Evolutionary conservation across 2,888 invertebrate species (phyloP), one percentile per base, ranked within the genome.

Genomic region (Apamea sordens): DNA sequence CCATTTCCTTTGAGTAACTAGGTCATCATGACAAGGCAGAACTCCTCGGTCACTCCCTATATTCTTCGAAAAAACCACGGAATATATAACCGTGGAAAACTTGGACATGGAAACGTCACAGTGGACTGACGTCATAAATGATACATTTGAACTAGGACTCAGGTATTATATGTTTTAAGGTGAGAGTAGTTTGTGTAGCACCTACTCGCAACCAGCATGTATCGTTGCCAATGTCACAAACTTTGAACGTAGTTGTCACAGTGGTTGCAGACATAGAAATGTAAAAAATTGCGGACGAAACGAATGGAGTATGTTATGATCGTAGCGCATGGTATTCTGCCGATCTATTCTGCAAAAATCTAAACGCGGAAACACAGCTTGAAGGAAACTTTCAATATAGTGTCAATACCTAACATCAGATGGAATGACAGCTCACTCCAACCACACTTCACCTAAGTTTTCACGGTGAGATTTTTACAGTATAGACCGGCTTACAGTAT

Each of bases 1-100:
- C 5, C 50, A 32, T 18, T 83, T 61, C 53, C 53, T 53, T 77
- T 61, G 28, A 36, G 32, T 24, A 53, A 67, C 28, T 78, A 67
- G 84, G 81, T 83, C 80, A 77, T 53, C 1, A 71, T 81, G 78
- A 81, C 84, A 24, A 53, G 50, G 53, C 79, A 83, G 8, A 61
- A 44, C 28, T 53, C 59, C 28, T 71, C 7, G 15, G 15, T 61
- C 53, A 32, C 2, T 21, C 50, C 24, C 21, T 44, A 15, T 8
- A 63, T 71, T 11, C 70, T 61, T 44, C 28, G 32, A 77, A 61
- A 50, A 70, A 78, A 36, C 65, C 59, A 53, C 65, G 36, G 50
- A 44, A 21, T 24, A 10, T 70, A 13, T 69, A 21, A 24, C 24
- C 3, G 8, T 53, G 41, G 28, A 64, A 69, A 80, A 68, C 78